A percentile compares a stretch with the other conserved stretches of the same genome.
Evolutionary conservation across 2,113 vertebrate genomes (phyloP).

Genomic region (Aix galericulata): DNA sequence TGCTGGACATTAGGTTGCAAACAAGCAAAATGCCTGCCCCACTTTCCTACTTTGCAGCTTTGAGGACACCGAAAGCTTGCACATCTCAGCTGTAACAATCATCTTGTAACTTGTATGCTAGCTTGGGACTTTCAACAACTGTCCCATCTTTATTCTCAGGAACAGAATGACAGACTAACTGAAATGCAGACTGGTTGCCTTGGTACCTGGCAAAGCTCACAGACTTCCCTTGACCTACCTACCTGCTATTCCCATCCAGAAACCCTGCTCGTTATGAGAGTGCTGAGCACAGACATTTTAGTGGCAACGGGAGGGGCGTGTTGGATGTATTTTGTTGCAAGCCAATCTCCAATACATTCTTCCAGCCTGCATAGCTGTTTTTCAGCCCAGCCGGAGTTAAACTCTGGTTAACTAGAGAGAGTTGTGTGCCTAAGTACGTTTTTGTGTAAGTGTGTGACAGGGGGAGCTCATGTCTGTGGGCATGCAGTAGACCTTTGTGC

Average conservation of each 20-base stretch:
- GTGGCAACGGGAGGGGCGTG: neutral
- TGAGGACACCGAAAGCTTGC: neutral
- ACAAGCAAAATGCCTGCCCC: neutral
- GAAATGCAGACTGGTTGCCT: neutral
- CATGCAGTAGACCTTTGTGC: neutral
- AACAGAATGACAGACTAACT: neutral
- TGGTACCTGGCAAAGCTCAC: neutral
- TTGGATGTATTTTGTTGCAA: neutral
- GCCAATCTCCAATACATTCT: neutral
- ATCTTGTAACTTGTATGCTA: neutral
- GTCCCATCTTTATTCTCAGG: neutral
- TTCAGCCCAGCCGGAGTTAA: slow-evolving; percentile 21
- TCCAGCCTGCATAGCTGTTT: neutral
- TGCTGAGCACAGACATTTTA: slow-evolving; percentile 6
- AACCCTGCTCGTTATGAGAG: neutral
- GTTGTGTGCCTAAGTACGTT: accelerated
- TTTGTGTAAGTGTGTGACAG: neutral
- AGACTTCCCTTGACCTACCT: slow-evolving; percentile 2
- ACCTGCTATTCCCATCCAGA: neutral
- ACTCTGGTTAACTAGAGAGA: neutral
- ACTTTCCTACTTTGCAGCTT: neutral
- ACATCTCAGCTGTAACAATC: neutral
- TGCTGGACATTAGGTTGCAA: neutral
- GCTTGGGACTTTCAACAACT: neutral
- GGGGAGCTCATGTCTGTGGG: neutral